These are phyloP conservation scores for Pogonomyrmex barbatus DNA, from an alignment of 1,140 invertebrate species.

Conservation along the genomic window DNA sequence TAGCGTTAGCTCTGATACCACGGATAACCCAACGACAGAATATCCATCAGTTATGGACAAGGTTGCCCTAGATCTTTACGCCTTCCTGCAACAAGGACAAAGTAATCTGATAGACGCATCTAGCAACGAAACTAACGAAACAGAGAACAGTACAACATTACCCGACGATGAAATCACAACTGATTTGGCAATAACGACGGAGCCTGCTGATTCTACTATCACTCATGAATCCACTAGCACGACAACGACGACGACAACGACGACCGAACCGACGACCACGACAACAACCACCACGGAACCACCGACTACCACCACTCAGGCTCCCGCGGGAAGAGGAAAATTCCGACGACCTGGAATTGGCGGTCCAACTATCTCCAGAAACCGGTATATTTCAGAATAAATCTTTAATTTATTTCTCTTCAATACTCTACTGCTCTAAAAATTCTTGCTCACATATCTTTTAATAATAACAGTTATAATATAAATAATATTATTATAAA, in stretches of 20 bases:
- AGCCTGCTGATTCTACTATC: constrained; percentile 85
- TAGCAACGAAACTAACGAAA: constrained; percentile 77
- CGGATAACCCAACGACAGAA: constrained; percentile 88
- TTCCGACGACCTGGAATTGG: constrained; percentile 80
- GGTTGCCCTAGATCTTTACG: constrained; percentile 92
- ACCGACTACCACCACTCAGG: constrained; percentile 73
- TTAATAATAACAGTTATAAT: not conserved
- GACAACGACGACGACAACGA: constrained; percentile 86
- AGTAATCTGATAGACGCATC: constrained; percentile 88
- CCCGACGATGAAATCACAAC: constrained; percentile 87
- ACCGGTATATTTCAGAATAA: constrained; percentile 73
- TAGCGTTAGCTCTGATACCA: constrained; percentile 82
- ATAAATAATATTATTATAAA: no score
- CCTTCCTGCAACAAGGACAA: constrained; percentile 90
- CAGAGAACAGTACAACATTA: constrained; percentile 80
- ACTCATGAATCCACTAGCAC: constrained; percentile 85
- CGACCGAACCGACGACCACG: constrained; percentile 86
- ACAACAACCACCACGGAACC: constrained; percentile 86
- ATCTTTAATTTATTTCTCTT: not conserved
- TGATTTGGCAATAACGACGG: constrained; percentile 87
- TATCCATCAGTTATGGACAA: constrained; percentile 90
- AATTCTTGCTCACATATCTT: not conserved
- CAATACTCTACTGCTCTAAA: not conserved
- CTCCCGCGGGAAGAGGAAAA: constrained; percentile 82
- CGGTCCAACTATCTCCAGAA: constrained; percentile 77